Evolutionary conservation across 1,140 invertebrate genomes (phyloP).

Genomic region (Stegodyphus dumicola): DNA sequence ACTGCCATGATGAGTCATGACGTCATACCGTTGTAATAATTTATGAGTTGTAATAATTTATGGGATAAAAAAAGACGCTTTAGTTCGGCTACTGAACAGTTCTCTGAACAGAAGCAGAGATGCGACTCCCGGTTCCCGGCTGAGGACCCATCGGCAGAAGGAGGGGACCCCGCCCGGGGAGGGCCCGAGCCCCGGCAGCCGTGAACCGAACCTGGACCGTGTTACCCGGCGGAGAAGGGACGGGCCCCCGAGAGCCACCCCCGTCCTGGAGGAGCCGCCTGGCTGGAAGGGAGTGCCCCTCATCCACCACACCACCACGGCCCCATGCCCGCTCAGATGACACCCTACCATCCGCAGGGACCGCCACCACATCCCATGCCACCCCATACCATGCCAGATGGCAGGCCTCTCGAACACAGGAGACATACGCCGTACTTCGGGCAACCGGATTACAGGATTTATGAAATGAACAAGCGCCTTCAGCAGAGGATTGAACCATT

Average conservation of each 20-base stretch:
- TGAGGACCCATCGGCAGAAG: neutral
- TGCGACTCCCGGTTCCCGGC: neutral
- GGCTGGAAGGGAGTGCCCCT: conserved; percentile 51
- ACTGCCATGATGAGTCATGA: too few species aligned
- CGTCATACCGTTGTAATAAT: too few species aligned
- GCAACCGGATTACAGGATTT: conserved; percentile 61
- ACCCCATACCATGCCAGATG: conserved; percentile 58
- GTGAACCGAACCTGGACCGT: conserved; percentile 59
- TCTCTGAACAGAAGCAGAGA: too few species aligned
- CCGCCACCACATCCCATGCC: conserved; percentile 15
- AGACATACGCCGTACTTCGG: conserved; percentile 62
- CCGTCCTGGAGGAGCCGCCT: conserved; percentile 46
- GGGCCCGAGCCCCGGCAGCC: conserved; percentile 50
- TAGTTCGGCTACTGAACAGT: too few species aligned
- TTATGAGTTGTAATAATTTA: too few species aligned
- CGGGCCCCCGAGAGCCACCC: conserved; percentile 33
- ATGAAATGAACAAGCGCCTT: conserved; percentile 63
- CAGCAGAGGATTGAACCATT: conserved; percentile 74
- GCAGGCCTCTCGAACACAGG: conserved; percentile 58
- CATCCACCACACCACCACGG: conserved; percentile 53
- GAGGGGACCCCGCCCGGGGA: neutral
- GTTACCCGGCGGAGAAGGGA: conserved; percentile 56
- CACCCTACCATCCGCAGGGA: conserved; percentile 20
- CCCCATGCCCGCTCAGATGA: conserved; percentile 19
- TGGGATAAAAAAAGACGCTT: too few species aligned